A percentile compares a stretch with the other conserved stretches of the same genome.
Evolutionary conservation across 2,888 invertebrate species (phyloP).

Genomic region (Seira musarum): DNA sequence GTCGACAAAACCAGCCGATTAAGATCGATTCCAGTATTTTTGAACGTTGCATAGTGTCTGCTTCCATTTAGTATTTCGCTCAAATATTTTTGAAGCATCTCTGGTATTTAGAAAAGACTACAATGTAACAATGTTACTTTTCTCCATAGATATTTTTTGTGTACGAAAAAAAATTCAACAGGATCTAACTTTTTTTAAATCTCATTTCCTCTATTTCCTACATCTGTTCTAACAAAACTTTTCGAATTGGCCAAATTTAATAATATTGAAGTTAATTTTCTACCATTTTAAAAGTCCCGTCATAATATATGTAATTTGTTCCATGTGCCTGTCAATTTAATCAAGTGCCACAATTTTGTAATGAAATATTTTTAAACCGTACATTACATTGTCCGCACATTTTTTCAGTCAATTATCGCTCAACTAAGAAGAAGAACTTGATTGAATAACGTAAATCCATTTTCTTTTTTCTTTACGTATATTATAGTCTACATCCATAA

Average conservation of each 20-base stretch:
- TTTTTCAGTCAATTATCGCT: no score
- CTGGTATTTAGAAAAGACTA: slow-evolving; percentile 61
- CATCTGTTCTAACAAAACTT: no score
- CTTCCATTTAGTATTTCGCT: not conserved
- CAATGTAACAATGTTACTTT: slow-evolving; percentile 59
- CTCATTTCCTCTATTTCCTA: slow-evolving; percentile 23
- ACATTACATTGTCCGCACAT: no score
- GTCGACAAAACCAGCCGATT: not conserved
- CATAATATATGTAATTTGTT: no score
- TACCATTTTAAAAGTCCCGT: not conserved
- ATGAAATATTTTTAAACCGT: no score
- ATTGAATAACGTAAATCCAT: no score
- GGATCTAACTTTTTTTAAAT: slow-evolving; percentile 49
- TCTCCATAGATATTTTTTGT: slow-evolving; percentile 48
- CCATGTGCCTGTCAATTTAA: no score
- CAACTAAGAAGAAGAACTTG: no score
- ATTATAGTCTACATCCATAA: no score
- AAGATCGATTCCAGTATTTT: not conserved
- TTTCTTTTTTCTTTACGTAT: no score
- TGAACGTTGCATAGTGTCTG: not conserved
- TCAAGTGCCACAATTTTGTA: no score
- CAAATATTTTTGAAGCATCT: slow-evolving; percentile 49
- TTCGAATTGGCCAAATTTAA: no score
- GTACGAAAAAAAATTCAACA: slow-evolving; percentile 19
- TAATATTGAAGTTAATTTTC: not conserved